These are phyloP conservation scores for Andinoacara biseriatus DNA, from an alignment of 2,113 vertebrate genomes.

Conservation along the genomic window DNA sequence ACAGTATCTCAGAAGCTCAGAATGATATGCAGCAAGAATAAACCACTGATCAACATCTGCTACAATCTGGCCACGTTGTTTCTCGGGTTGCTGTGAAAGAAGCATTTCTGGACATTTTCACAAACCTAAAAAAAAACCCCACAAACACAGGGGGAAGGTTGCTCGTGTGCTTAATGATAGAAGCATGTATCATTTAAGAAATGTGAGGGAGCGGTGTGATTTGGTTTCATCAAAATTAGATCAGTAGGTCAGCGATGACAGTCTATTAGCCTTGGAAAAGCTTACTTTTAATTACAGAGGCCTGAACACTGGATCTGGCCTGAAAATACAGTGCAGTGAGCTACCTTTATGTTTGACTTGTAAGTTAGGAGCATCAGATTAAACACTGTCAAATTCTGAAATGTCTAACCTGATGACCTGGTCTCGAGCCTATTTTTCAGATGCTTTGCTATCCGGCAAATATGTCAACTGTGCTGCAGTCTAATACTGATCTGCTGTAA, in stretches of 20 bases:
- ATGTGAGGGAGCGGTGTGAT: background rate
- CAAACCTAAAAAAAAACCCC: background rate
- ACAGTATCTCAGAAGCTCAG: no score
- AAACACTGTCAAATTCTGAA: background rate
- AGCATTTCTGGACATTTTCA: background rate
- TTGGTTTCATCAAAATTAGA: background rate
- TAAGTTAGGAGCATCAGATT: background rate
- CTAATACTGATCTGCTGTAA: no score
- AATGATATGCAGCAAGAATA: background rate
- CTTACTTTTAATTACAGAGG: background rate
- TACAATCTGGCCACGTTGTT: rapidly evolving
- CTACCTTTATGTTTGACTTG: background rate
- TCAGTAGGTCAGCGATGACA: background rate
- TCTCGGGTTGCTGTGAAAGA: background rate
- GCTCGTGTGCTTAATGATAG: no score
- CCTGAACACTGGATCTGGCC: background rate
- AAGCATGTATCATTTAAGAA: background rate
- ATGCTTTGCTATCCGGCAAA: rapidly evolving
- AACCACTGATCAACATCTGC: background rate
- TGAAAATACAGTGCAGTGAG: background rate
- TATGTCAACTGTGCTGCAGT: background rate
- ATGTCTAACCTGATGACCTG: no score
- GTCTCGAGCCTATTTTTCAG: background rate
- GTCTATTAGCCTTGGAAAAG: background rate
- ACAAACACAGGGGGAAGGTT: background rate